Evolutionary conservation across 2,888 invertebrate genomes (phyloP), one percentile per base, ranked within the genome.

Genomic region (Dicycla oo): DNA sequence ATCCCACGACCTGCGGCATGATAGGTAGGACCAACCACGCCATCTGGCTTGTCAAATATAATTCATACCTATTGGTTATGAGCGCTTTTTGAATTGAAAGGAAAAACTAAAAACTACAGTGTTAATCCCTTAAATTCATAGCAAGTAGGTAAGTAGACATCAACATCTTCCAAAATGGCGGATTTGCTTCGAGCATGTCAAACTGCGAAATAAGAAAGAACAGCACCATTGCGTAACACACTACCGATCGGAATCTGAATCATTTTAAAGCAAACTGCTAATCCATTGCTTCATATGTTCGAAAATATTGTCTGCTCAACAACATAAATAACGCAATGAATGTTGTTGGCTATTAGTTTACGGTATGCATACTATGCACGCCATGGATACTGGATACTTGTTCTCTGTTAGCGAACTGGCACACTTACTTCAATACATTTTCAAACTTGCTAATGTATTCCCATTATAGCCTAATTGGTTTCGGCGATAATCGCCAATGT

Each of bases 401-500:
- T n/a, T 78, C 56, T 75, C 40, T 61, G 68, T 77, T 57, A 72
- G n/a, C 54, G 26, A 72, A 67, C 63, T 26, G 53, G 57, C 54
- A 62, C 65, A 53, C 60, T n/a, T 51, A 60, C 47, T 61, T 61
- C 49, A 53, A 71, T 62, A 53, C 61, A 34, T 74, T 69, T 62
- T 63, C 23, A 67, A 74, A 68, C 45, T 80, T 71, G 70, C 66
- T 75, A 75, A 86, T 81, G 75, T 53, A 60, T 79, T 72, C 56
- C 69, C 71, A 71, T 76, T 76, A 64, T 78, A 74, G 62, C 61
- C 67, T 77, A 79, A 84, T 81, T 79, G 69, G 75, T 80, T 58
- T 78, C 51, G 62, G 47, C 63, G 78, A 83, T 82, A 84, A 82
- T 82, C 78, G 69, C 76, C 64, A 71, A 70, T 78, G 73, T 80